Base-by-base conservation (phyloP, 1,140 invertebrate species). In the Ladona fulva region DNA sequence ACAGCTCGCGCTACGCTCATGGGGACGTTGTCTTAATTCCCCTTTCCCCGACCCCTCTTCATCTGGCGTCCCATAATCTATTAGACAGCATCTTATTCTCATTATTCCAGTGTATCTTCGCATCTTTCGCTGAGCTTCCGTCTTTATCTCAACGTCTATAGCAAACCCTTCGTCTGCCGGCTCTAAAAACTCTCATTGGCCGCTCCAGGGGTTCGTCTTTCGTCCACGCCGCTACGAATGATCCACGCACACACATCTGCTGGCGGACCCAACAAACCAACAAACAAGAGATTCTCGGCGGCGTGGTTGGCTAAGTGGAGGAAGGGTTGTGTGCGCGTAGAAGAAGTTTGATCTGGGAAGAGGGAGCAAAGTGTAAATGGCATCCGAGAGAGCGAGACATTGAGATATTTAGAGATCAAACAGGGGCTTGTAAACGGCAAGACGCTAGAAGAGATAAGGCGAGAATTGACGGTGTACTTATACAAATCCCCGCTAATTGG, bases 121-220 rank as follows among this genome's bases (percentile, higher is more conserved):
- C 52, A 22, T 19, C 52, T 22, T 66, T 66, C 52, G 16, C 52
- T 52, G 10, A 10, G 10, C 44, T 66, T 3, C 52, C n/a, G 14
- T 66, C 52, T 66, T 66, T 22, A 16, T 22, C 44, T 52, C 44
- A 52, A n/a, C n/a, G n/a, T n/a, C 52, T 66, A 66, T 12, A 12
- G 14, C 52, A 12, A 5, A 19, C 52, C 52, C 52, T 19, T 66
- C 52, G 16, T 66, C 52, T 16, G 14, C 1, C 52, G 5, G 52
- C 52, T 66, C 52, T 16, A 66, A 66, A 66, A 66, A 66, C 52
- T 22, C 52, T 66, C 29, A 12, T 22, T 66, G 52, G 52, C 52
- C 52, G 52, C 52, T 66, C 52, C 52, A 66, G 52, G 52, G 52
- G 52, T 66, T 66, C 52, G 52, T 66, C 52, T 66, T 66, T 66